phyloP scores from a whole-genome alignment of 1,140 invertebrate genomes.

The Oryctes rhinoceros region DNA sequence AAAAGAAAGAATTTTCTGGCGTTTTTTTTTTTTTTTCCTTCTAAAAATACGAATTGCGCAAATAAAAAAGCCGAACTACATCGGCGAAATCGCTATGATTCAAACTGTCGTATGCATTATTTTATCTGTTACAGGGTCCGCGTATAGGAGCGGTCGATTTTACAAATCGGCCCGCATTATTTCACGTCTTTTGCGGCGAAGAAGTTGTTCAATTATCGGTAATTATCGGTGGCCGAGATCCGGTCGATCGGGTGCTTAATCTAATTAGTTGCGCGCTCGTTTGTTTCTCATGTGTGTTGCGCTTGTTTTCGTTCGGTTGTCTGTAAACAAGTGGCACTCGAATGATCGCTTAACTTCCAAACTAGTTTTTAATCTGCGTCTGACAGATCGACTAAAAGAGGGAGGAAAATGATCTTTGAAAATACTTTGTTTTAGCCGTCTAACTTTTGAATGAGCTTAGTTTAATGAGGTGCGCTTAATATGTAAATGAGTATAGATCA shows the following conservation, averaged over 20 bases:
- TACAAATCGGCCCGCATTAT: slow-evolving; percentile 4
- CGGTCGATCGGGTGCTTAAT: slow-evolving; percentile 2
- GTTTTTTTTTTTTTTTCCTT: too few relatives aligned
- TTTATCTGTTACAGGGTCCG: neutral
- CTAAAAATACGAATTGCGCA: too few relatives aligned
- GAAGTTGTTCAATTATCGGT: slow-evolving; percentile 10
- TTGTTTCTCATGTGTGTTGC: neutral
- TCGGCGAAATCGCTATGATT: neutral
- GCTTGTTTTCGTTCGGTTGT: slow-evolving; percentile 9
- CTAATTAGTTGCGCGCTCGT: slow-evolving; percentile 13
- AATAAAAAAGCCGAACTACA: too few relatives aligned
- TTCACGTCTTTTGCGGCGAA: slow-evolving; percentile 8
- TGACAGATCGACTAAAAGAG: neutral
- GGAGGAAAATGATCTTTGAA: neutral
- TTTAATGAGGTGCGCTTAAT: too few relatives aligned
- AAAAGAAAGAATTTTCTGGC: too few relatives aligned
- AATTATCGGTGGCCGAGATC: slow-evolving; percentile 3
- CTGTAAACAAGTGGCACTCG: slow-evolving; percentile 3
- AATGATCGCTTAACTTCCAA: neutral
- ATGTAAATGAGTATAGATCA: too few relatives aligned
- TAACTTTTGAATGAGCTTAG: too few relatives aligned
- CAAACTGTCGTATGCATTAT: neutral
- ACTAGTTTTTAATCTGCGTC: neutral
- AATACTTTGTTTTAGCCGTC: neutral
- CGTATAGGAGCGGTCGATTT: neutral